Base-by-base conservation (phyloP, 2,797 vertebrate genomes). In the Prunella strophiata region DNA sequence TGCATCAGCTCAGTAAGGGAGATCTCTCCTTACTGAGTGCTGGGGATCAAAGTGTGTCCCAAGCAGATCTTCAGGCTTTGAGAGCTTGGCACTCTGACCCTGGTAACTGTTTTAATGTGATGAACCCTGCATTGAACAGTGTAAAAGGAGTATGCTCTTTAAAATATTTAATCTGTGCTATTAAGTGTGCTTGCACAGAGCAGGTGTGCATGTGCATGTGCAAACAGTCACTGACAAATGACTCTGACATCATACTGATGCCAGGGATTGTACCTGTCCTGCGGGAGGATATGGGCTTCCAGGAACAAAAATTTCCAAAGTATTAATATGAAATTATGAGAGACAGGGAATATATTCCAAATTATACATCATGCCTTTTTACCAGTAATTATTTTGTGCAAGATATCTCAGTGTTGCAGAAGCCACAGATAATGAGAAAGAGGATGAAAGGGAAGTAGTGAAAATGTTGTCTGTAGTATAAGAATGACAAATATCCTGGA, bases 181-280 rank as follows among this genome's bases (percentile, higher is more conserved):
- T 51, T 50, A 62, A 32, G 9, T 4, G 2, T 61, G 13, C 21
- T 67, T 0, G 1, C 34, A 57, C 13, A 61, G 36, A 68, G 11
- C 50, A 86, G 42, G 38, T 90, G 43, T 50, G 9, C 30, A 13
- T 27, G 2, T 11, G 11, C 42, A 26, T 32, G 3, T 12, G 17
- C 40, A 47, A 76, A 72, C 32, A 65, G 14, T 52, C 48, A 55
- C 9, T 6, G 2, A 32, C 0, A 3, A 68, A 74, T 75, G 21
- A 38, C 22, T 55, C 54, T 80, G 45, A 45, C 0, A 1, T 47
- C 62, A 73, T 9, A 18, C 9, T 45, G 12, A 54, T 65, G 51
- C 61, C 62, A 77, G 27, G 15, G 50, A 27, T 1, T 1, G 38
- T 26, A 52, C 36, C 2, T 0, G 0, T 30, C 29, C 51, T 40